Evolutionary conservation across 2,113 vertebrate genomes (phyloP), one percentile per base, ranked within the genome.

Genomic region (Sciurus niger): DNA sequence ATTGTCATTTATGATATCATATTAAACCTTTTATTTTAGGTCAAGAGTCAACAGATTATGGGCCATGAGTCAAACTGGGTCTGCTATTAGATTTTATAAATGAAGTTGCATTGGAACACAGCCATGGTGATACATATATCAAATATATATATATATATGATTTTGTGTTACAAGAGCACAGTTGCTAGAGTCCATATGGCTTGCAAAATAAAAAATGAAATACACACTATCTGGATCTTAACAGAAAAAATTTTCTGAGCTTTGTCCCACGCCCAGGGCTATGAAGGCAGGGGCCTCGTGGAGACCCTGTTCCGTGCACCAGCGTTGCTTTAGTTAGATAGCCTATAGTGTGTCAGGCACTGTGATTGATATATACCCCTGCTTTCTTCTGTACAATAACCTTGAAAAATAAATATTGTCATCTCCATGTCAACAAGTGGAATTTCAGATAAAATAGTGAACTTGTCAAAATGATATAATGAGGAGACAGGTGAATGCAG

Each of bases 51-150:
- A 73, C 13, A 6, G 73, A 78, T 14, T 34, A 20, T n/a, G 14
- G 11, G 0, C 5, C 10, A 8, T 6, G 6, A 28, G 10, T 7
- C 55, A 80, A 40, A 46, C 67, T 32, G 43, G 22, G 18, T 24
- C 17, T 7, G 12, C 1, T 68, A 0, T 77, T 63, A 89, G 34
- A 48, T 79, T 91, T 74, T 78, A 79, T 63, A 68, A 86, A 78
- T 73, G 91, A 93, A 92, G 55, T 74, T 97, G 95, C 86, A 74
- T 48, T 93, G 46, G 43, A 43, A 94, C 24, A n/a, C 1, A 72
- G 34, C 74, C 51, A 46, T 1, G 5, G 8, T 28, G 34, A 83
- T 63, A 48, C 34, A 24, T 14, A 43, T 2, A 7, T 48, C 46
- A 48, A 4, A 48, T 48, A 48, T 48, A 48, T 48, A 48, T 58